Evolutionary conservation across 2,797 vertebrate species (phyloP).

Genomic region (Myripristis jacobus): DNA sequence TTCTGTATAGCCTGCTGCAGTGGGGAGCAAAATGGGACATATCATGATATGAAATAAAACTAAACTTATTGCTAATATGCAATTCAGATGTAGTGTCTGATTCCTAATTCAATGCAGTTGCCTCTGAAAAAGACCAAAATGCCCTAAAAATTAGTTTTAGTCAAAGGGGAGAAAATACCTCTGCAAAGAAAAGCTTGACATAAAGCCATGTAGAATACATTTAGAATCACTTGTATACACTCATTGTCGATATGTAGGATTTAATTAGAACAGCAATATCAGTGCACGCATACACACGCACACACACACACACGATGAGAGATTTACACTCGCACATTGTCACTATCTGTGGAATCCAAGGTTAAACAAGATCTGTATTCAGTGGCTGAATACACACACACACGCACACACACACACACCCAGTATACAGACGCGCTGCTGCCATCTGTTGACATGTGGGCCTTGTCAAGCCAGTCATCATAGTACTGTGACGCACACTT

Average conservation of each 20-base stretch:
- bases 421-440: constrained; percentile 22
- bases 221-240: constrained; percentile 5
- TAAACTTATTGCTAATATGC: too few species aligned
- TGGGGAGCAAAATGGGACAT: too few species aligned
- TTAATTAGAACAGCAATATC: constrained; percentile 20
- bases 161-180: too few species aligned
- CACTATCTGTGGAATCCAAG: background rate
- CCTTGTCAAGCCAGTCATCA: constrained; percentile 30
- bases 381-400: constrained; percentile 7
- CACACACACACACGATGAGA: background rate
- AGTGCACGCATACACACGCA: constrained; percentile 5
- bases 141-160: too few species aligned
- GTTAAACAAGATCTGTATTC: background rate
- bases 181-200: too few species aligned
- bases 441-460: constrained; percentile 57
- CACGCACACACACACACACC: background rate
- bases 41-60: too few species aligned
- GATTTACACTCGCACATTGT: background rate
- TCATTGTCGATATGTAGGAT: constrained; percentile 5
- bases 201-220: too few species aligned
- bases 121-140: background rate
- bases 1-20: too few species aligned
- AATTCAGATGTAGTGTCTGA: constrained; percentile 31
- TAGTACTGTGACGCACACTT: constrained; percentile 19
- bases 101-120: constrained; percentile 32